These are phyloP conservation scores for Neoitamus cyanurus DNA, from an alignment of 2,888 invertebrate species.

Conservation along the genomic window DNA sequence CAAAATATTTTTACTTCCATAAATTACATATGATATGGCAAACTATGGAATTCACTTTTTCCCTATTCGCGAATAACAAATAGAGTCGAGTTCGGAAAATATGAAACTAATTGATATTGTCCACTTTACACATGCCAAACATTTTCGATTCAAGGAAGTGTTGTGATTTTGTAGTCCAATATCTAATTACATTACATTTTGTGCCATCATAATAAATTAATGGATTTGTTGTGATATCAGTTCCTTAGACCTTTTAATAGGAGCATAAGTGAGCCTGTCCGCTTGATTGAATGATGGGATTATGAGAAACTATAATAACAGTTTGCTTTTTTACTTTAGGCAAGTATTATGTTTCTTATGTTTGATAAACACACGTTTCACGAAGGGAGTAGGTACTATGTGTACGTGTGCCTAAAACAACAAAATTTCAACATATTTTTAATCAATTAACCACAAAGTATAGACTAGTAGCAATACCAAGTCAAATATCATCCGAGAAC, in stretches of 20 bases:
- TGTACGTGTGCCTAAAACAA: no score
- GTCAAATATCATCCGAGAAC: no score
- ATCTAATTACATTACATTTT: not conserved
- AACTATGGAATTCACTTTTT: no score
- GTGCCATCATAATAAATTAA: not conserved
- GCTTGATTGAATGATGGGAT: not conserved
- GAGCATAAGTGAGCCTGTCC: not conserved
- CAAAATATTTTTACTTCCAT: no score
- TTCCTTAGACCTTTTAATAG: not conserved
- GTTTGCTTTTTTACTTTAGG: not conserved
- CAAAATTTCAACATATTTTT: no score
- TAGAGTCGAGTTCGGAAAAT: not conserved
- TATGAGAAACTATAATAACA: not conserved
- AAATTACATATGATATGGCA: no score
- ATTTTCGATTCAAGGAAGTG: no score
- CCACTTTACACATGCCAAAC: not conserved
- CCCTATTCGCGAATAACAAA: no score
- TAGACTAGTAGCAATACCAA: no score
- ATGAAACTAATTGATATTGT: not conserved
- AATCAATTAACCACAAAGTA: not conserved
- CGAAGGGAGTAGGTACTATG: no score
- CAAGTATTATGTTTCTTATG: not conserved
- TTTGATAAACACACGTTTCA: no score
- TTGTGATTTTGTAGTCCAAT: not conserved
- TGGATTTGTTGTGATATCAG: not conserved